These are phyloP conservation scores for Trichogramma evanescens DNA, from an alignment of 2,888 invertebrate genomes.

Conservation along the genomic window DNA sequence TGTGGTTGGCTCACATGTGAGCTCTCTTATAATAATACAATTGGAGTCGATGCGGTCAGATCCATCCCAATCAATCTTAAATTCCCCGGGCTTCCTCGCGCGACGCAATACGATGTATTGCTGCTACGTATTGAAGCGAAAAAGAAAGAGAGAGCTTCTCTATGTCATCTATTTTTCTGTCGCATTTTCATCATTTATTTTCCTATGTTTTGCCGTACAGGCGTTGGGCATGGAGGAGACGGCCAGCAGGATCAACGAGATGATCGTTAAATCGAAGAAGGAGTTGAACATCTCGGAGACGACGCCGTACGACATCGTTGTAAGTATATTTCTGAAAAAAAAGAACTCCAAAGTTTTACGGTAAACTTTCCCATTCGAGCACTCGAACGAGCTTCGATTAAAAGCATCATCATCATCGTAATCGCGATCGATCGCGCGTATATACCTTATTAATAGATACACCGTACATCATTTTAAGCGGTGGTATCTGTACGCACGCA, in stretches of 20 bases:
- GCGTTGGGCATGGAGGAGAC: conserved; percentile 73
- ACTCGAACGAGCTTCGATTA: too few relatives aligned
- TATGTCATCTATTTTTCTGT: background rate
- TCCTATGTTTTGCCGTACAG: conserved; percentile 35
- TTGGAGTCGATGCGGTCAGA: conserved; percentile 26
- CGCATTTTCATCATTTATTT: background rate
- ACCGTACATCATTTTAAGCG: background rate
- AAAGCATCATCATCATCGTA: background rate
- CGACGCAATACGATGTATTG: background rate
- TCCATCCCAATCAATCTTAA: conserved; percentile 22
- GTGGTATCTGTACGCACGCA: background rate
- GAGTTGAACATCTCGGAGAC: conserved; percentile 56
- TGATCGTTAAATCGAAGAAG: conserved; percentile 63
- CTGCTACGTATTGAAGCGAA: too few relatives aligned
- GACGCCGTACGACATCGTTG: conserved; percentile 61
- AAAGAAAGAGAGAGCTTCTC: background rate
- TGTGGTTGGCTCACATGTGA: too few relatives aligned
- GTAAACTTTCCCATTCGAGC: too few relatives aligned
- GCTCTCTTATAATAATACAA: conserved; percentile 7
- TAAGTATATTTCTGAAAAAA: conserved; percentile 46
- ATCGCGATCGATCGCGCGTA: background rate
- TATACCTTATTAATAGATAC: background rate
- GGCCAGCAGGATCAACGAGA: conserved; percentile 62
- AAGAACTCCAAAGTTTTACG: too few relatives aligned
- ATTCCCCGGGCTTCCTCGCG: conserved; percentile 1